A percentile compares a stretch with the other conserved stretches of the same genome.
These are phyloP conservation scores for Salmo trutta DNA, from an alignment of 2,797 vertebrate species.

Conservation along the genomic window DNA sequence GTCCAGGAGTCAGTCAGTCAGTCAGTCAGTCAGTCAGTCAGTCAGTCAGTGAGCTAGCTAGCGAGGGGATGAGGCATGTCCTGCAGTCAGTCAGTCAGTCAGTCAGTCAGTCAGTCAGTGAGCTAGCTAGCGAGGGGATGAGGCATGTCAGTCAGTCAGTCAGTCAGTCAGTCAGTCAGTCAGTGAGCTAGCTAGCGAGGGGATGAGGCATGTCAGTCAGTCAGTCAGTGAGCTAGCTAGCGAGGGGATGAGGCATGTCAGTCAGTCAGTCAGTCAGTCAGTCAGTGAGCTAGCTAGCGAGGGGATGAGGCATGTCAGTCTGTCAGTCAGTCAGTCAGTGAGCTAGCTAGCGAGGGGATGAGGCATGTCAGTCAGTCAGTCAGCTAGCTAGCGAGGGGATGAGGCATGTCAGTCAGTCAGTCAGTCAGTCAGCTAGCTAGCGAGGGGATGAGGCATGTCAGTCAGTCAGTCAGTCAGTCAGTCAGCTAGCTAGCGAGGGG, in stretches of 20 bases:
- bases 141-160: slow-evolving; percentile 24
- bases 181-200: too few species aligned
- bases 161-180: too few species aligned
- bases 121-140: background rate
- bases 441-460: too few species aligned
- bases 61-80: slow-evolving; percentile 25
- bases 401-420: too few species aligned
- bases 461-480: too few species aligned
- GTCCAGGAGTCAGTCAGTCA: too few species aligned
- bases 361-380: slow-evolving; percentile 1
- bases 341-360: slow-evolving; percentile 48
- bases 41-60: background rate
- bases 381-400: too few species aligned
- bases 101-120: slow-evolving; percentile 27
- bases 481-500: too few species aligned
- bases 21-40: slow-evolving; percentile 23
- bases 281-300: background rate
- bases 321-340: slow-evolving; percentile 45
- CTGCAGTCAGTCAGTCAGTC: slow-evolving; percentile 40
- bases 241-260: slow-evolving; percentile 3
- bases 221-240: background rate
- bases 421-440: too few species aligned
- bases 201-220: too few species aligned
- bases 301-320: slow-evolving; percentile 31
- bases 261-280: slow-evolving; percentile 10